phyloP scores from a whole-genome alignment of 2,888 invertebrate species.

The Ypsolopha sequella region DNA sequence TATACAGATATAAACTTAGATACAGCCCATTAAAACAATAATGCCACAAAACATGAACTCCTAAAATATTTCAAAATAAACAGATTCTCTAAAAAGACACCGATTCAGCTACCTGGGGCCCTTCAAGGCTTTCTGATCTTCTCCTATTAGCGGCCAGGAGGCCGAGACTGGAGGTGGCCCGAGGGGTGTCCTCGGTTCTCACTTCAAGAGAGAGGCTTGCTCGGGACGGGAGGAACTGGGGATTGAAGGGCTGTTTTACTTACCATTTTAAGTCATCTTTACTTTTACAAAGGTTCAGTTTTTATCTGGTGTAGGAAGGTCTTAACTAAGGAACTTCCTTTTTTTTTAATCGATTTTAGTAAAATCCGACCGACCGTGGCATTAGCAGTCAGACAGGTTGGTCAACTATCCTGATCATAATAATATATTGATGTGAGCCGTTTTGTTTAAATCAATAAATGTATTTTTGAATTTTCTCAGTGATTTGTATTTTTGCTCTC shows the following conservation, averaged over 20 bases:
- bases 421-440: no score
- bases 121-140: conserved; percentile 73
- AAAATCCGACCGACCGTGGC: no score
- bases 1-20: conserved; percentile 9
- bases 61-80: conserved; percentile 9
- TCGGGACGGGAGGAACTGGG: conserved; percentile 69
- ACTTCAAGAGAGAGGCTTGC: conserved; percentile 74
- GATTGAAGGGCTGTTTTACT: conserved; percentile 10
- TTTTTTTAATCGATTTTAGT: no score
- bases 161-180: conserved; percentile 41
- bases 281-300: no score
- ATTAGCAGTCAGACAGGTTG: no score
- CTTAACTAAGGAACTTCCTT: no score
- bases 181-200: conserved; percentile 57
- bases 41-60: conserved; percentile 15
- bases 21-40: conserved; percentile 8
- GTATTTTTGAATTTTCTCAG: no score
- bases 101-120: conserved; percentile 57
- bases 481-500: no score
- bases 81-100: conserved; percentile 29
- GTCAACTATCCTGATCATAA: no score
- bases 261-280: not conserved
- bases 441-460: no score
- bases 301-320: no score
- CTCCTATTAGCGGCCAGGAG: conserved; percentile 58